Evolutionary conservation across 1,140 invertebrate species (phyloP).

Genomic region (Gonioctena quinquepunctata): DNA sequence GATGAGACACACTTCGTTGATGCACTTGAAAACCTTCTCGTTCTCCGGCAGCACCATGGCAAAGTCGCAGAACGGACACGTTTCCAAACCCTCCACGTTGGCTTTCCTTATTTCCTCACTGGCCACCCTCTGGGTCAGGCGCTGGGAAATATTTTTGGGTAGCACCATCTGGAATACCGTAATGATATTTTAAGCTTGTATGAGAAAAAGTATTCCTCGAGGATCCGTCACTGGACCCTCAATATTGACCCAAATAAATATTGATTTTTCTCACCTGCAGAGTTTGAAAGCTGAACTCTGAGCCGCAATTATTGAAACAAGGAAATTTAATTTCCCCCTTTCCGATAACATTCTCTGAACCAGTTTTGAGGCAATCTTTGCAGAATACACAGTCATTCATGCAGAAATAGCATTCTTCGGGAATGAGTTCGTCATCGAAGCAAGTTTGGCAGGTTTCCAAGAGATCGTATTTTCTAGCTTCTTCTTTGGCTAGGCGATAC

Average conservation of each 20-base stretch:
- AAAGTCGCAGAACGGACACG: conserved; percentile 70
- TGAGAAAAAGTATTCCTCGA: too few species aligned
- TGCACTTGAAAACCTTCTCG: conserved; percentile 67
- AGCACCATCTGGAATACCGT: conserved; percentile 36
- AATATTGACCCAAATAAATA: background rate
- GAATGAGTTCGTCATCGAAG: conserved; percentile 63
- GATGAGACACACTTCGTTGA: conserved; percentile 68
- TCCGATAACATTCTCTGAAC: conserved; percentile 53
- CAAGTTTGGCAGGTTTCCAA: conserved; percentile 62
- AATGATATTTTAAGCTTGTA: too few species aligned
- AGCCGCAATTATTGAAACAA: conserved; percentile 49
- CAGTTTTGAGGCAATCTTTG: conserved; percentile 60
- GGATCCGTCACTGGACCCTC: too few species aligned
- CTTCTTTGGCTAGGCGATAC: conserved; percentile 49
- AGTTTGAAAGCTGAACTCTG: conserved; percentile 56
- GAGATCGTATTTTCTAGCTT: conserved; percentile 45
- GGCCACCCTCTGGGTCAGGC: conserved; percentile 60
- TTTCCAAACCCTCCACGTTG: conserved; percentile 63
- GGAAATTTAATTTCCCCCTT: conserved; percentile 21
- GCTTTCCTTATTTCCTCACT: conserved; percentile 65
- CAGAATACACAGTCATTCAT: conserved; percentile 65
- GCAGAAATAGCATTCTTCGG: conserved; percentile 63
- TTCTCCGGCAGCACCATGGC: conserved; percentile 61
- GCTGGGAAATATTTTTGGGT: conserved; percentile 58
- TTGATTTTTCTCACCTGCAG: conserved; percentile 54